phyloP scores from a whole-genome alignment of 2,888 invertebrate species.

The Argyresthia goedartella region DNA sequence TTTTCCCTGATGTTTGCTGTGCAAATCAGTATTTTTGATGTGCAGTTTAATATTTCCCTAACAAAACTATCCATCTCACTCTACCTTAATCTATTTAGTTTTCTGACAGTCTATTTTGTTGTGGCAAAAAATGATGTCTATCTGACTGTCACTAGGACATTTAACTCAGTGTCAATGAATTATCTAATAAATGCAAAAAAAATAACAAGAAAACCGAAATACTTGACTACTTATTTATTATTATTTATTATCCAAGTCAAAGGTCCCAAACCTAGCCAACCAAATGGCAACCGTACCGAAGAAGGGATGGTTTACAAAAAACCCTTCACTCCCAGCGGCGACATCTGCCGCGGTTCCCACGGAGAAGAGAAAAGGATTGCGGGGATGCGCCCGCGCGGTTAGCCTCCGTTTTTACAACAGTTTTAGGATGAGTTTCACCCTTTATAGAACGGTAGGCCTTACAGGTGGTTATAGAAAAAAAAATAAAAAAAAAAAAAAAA shows the following conservation, averaged over 20 bases:
- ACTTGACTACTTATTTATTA: too few relatives aligned
- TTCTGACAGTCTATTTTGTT: too few relatives aligned
- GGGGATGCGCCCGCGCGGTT: slow-evolving; percentile 14
- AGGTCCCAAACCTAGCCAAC: slow-evolving; percentile 2
- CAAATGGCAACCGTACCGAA: slow-evolving; percentile 19
- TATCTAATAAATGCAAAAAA: too few relatives aligned
- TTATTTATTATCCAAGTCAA: neutral
- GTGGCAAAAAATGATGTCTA: too few relatives aligned
- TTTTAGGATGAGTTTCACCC: neutral
- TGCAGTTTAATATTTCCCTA: too few relatives aligned
- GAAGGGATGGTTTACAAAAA: slow-evolving; percentile 37
- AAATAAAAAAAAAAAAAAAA: neutral
- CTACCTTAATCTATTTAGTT: too few relatives aligned
- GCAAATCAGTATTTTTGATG: too few relatives aligned
- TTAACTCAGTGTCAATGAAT: neutral
- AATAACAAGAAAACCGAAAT: neutral
- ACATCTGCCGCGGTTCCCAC: slow-evolving; percentile 64
- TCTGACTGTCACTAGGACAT: too few relatives aligned
- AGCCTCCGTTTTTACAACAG: neutral
- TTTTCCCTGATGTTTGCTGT: too few relatives aligned
- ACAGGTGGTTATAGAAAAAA: neutral
- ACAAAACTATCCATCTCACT: too few relatives aligned
- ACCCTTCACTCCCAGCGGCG: slow-evolving; percentile 33
- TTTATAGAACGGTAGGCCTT: neutral
- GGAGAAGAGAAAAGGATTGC: slow-evolving; percentile 52